Evolutionary conservation across 1,140 invertebrate species (phyloP), one percentile per base, ranked within the genome.

Genomic region (Manduca sexta): DNA sequence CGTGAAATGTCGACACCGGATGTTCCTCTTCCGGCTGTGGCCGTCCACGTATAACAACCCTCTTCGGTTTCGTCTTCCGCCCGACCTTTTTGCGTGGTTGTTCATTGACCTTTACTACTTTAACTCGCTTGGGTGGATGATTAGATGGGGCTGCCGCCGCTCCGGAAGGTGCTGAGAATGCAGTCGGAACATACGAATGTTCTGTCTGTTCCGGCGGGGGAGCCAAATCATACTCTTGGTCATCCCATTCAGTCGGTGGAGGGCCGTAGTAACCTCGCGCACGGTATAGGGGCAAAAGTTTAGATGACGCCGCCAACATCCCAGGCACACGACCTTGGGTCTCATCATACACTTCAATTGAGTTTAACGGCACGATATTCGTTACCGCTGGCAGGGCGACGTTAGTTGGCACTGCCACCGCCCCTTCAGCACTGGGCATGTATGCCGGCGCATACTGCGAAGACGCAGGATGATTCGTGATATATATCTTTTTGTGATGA

Each of bases 401-500:
- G 45, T 70, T 78, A 10, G 69, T 71, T 3, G 82, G 72, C 44
- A 84, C 61, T 17, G 74, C 73, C 53, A 82, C 66, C 45, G 74
- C 61, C 14, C 77, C 75, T 50, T 83, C 76, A 17, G 69, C 70
- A 45, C 56, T 76, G 15, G 79, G 71, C 65, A 85, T 63, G 44
- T 65, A 85, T 3, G 79, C 79, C 44, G 82, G 79, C 26, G 79
- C 82, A 64, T 85, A 85, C 38, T 85, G 82, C 12, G 81, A 74
- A 41, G 75, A 49, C 31, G 80, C 74, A 40, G 75, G 65, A 53
- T 86, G 81, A 55, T 87, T 78, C 31, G 84, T 87, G 49, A 87
- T 87, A 37, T 86, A 86, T 60, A 87, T 80, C 59, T 87, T 87
- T 69, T 86, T 86, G 52, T 86, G 84, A 56, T 87, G 86, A 60